phyloP scores from a whole-genome alignment of 2,888 invertebrate genomes.

The Caenorhabditis parvicauda region DNA sequence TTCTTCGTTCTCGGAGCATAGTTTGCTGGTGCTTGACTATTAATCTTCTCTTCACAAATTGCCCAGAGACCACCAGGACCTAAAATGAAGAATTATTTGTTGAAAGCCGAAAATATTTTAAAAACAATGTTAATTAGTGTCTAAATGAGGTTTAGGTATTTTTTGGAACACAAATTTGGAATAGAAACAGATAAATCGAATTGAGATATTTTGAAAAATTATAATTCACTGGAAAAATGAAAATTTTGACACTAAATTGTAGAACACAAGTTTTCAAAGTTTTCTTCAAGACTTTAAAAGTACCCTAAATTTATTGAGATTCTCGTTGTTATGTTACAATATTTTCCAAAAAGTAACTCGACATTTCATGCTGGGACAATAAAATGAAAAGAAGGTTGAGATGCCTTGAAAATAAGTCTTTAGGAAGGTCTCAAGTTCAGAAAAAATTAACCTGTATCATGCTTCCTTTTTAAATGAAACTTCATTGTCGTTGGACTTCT shows the following conservation, averaged over 20 bases:
- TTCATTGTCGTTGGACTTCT: constrained; percentile 53
- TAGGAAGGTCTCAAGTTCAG: not conserved
- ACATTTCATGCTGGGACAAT: no score
- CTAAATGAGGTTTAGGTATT: not conserved
- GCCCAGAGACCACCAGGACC: constrained; percentile 49
- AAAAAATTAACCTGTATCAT: constrained; percentile 35
- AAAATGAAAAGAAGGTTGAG: no score
- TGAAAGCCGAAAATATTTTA: no score
- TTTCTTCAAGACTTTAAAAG: not conserved
- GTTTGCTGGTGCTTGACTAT: constrained; percentile 44
- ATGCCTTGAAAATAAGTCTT: no score
- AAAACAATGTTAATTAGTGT: no score
- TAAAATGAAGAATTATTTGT: constrained; percentile 4
- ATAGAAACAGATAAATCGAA: no score
- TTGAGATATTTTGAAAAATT: no score
- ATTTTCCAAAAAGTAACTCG: no score
- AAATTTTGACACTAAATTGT: not conserved
- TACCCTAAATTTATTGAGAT: no score
- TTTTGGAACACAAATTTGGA: not conserved
- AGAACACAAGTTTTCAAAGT: not conserved
- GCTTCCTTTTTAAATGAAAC: constrained; percentile 49
- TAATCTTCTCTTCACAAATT: constrained; percentile 49
- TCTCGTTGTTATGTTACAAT: no score
- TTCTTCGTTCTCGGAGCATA: constrained; percentile 42
- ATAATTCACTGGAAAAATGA: no score